Evolutionary conservation across 1,140 invertebrate species (phyloP).

Genomic region (Charaxes varanes): DNA sequence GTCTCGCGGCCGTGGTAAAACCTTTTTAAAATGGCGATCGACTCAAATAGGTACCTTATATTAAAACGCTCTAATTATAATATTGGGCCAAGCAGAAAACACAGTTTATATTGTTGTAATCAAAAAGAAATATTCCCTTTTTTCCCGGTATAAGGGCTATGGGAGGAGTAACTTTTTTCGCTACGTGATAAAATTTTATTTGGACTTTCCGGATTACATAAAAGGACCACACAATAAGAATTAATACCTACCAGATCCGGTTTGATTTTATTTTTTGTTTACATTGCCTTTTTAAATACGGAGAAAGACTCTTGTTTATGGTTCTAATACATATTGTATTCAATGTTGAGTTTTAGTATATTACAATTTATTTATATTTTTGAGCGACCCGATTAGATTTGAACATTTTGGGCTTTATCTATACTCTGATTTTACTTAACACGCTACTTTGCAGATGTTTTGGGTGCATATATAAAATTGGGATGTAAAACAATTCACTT

Average conservation of each 20-base stretch:
- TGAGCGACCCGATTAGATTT: no score
- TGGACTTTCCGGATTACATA: slow-evolving; percentile 62
- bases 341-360: no score
- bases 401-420: no score
- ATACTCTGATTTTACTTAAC: no score
- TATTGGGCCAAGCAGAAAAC: slow-evolving; percentile 31
- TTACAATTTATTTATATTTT: no score
- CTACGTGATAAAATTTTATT: slow-evolving; percentile 71
- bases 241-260: slow-evolving; percentile 9
- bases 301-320: slow-evolving; percentile 2
- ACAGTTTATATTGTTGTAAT: slow-evolving; percentile 72
- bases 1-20: no score
- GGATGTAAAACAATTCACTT: no score
- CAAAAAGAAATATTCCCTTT: slow-evolving; percentile 73
- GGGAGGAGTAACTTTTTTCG: slow-evolving; percentile 43
- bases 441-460: no score
- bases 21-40: no score
- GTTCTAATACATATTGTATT: slow-evolving; percentile 4
- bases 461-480: no score
- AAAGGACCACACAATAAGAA: slow-evolving; percentile 33
- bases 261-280: slow-evolving; percentile 8
- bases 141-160: slow-evolving; percentile 58
- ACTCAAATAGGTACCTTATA: no score
- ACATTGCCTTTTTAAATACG: slow-evolving; percentile 10
- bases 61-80: no score